These are phyloP conservation scores for Epinotia demarniana DNA, from an alignment of 2,888 invertebrate genomes.

Conservation along the genomic window DNA sequence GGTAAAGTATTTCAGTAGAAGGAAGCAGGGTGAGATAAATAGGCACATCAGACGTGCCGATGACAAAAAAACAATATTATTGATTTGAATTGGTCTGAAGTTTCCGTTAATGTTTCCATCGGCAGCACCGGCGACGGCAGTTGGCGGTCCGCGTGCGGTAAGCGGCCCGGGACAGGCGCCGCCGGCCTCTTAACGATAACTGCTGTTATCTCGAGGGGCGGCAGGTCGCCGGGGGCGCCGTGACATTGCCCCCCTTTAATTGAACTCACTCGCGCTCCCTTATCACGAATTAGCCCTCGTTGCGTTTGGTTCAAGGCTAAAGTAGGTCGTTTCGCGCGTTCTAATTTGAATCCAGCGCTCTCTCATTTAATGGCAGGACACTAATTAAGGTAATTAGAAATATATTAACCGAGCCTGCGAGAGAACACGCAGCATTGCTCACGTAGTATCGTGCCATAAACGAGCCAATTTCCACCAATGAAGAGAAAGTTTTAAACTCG, in stretches of 20 bases:
- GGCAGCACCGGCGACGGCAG: constrained; percentile 41
- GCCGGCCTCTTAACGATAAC: constrained; percentile 63
- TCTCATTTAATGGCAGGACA: constrained; percentile 72
- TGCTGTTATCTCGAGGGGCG: constrained; percentile 64
- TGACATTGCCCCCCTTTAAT: constrained; percentile 73
- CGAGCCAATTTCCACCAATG: constrained; percentile 28
- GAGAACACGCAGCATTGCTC: constrained; percentile 59
- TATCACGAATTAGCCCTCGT: constrained; percentile 78
- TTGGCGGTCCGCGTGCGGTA: constrained; percentile 30
- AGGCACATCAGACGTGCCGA: constrained; percentile 8
- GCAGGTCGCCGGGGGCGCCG: constrained; percentile 61
- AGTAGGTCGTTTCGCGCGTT: constrained; percentile 74
- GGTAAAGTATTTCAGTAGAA: constrained; percentile 15
- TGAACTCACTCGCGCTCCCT: constrained; percentile 73
- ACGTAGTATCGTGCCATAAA: constrained; percentile 48
- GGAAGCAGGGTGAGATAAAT: constrained; percentile 24
- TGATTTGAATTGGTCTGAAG: constrained; percentile 47
- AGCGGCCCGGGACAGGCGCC: constrained; percentile 29
- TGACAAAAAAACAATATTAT: constrained; percentile 39
- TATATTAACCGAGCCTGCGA: constrained; percentile 62
- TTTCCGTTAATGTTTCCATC: constrained; percentile 47
- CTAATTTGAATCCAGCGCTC: constrained; percentile 75
- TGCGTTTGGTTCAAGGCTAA: constrained; percentile 75
- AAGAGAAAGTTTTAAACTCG: constrained; percentile 28
- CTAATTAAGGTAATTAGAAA: constrained; percentile 80